Evolutionary conservation across 2,113 vertebrate genomes (phyloP), one percentile per base, ranked within the genome.

Genomic region (Platycercus adscitus): DNA sequence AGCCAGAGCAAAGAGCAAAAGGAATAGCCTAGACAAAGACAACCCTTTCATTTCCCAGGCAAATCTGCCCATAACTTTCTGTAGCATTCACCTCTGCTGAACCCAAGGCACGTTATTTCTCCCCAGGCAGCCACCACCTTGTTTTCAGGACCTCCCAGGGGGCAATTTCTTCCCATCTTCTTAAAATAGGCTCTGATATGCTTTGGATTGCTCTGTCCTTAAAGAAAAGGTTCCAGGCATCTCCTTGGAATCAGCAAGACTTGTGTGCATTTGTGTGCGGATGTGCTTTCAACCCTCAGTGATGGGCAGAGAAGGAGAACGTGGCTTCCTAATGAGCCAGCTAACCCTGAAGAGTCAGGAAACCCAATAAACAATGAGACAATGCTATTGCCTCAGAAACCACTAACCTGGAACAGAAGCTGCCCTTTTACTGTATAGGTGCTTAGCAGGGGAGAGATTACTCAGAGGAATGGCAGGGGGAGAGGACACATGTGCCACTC

Each of bases 221-320:
- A 25, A 85, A 33, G 41, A 75, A 43, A 64, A 28, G 2, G 18
- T 35, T 64, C 8, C 69, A 69, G 41, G 31, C 14, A 15, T 35
- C 49, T 72, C 24, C 37, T 46, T 70, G 21, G 24, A 15, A n/a
- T 72, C 39, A 53, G 17, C 8, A 29, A 31, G 55, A 2, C 26
- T 72, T 65, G 20, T 29, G 26, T 9, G 10, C 28, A 17, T 8
- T 4, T 33, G 69, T 46, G 16, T 4, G 0, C 10, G 31, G 17
- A 39, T 1, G 3, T 28, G 24, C 43, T 61, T 50, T 15, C 0
- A 1, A 4, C 35, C 23, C 66, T 33, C 0, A 0, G 56, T 25
- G 75, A 23, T 1, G 3, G 26, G 41, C 63, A 53, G 43, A 66
- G 11, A 11, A 33, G 44, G 28, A 61, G 60, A 53, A 46, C 0